Conservation (phyloP, 2,888 invertebrate species). For the Drosophila rubida region DNA sequence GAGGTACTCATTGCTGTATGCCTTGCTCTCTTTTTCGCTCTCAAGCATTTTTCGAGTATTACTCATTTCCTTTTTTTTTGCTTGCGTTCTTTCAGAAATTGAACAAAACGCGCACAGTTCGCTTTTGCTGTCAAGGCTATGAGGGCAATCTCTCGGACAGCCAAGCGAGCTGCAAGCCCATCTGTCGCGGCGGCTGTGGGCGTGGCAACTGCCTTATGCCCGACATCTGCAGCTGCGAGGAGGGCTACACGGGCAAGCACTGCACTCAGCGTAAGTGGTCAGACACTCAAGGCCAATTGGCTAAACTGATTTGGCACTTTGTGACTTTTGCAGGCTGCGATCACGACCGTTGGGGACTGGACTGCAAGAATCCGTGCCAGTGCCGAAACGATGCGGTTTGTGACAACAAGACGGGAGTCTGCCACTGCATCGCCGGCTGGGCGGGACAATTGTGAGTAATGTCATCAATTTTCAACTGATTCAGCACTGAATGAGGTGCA, state of each 20-base stretch:
- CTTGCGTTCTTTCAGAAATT: constrained; percentile 87
- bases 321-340: constrained; percentile 88
- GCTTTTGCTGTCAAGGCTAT: constrained; percentile 92
- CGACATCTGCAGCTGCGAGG: constrained; percentile 87
- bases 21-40: neutral
- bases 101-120: constrained; percentile 88
- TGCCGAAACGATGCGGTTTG: constrained; percentile 88
- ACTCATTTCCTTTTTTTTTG: neutral
- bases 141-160: constrained; percentile 85
- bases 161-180: constrained; percentile 84
- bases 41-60: neutral
- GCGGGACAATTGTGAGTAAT: constrained; percentile 88
- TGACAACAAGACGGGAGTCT: constrained; percentile 88
- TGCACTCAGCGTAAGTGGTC: constrained; percentile 82
- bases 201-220: constrained; percentile 87
- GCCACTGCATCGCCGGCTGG: constrained; percentile 89
- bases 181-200: constrained; percentile 84
- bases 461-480: neutral
- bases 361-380: constrained; percentile 89
- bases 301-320: neutral
- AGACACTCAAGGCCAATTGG: neutral
- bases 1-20: neutral
- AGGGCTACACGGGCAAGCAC: constrained; percentile 85
- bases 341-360: constrained; percentile 90
- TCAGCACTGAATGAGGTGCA: neutral